Evolutionary conservation across 2,113 vertebrate species (phyloP).

Genomic region (Urocitellus parryii): DNA sequence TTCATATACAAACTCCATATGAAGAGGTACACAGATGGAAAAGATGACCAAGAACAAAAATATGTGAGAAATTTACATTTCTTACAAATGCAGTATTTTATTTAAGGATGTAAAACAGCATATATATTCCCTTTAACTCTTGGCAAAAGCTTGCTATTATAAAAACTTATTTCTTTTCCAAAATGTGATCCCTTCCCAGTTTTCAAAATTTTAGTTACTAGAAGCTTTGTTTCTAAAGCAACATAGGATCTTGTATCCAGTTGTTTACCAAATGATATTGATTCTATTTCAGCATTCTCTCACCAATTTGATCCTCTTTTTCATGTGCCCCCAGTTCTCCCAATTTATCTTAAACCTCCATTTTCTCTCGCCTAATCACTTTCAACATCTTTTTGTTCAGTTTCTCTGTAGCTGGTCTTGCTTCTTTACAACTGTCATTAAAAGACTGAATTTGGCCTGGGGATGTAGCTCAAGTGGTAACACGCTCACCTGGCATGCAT

Average conservation of each 20-base stretch:
- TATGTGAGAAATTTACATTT: not conserved
- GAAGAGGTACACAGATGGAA: not conserved
- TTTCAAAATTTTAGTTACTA: slow-evolving; percentile 13
- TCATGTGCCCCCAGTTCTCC: not conserved
- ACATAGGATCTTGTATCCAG: not conserved
- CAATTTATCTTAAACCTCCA: not conserved
- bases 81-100: not conserved
- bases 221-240: not conserved
- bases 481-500: no score
- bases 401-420: not conserved
- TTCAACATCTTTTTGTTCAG: not conserved
- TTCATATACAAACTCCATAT: not conserved
- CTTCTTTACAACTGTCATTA: not conserved
- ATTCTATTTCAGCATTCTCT: not conserved
- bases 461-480: no score
- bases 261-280: not conserved
- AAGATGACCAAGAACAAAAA: not conserved
- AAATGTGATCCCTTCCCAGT: not conserved
- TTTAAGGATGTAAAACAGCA: not conserved
- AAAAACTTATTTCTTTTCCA: not conserved
- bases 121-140: not conserved
- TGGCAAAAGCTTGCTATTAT: not conserved
- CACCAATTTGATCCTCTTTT: not conserved
- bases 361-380: not conserved
- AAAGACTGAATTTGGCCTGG: not conserved